Evolutionary conservation across 2,113 vertebrate genomes (phyloP), one percentile per base, ranked within the genome.

Genomic region (Odontophorus gujanensis): DNA sequence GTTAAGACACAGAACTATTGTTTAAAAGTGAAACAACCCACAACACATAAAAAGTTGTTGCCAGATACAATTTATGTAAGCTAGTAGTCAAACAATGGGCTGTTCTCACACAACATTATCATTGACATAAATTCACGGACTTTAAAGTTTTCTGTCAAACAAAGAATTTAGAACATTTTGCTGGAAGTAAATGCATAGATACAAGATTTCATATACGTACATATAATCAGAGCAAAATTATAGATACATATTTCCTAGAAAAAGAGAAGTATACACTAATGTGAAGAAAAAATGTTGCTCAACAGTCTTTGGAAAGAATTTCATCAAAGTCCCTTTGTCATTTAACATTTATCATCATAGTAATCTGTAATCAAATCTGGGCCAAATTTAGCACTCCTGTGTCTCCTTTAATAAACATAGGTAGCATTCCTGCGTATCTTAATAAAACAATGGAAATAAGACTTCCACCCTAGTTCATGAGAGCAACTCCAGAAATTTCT

Each of bases 91-190:
- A 93, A 90, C 24, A 92, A 76, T 12, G 12, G 47, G 40, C 28
- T 65, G 43, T 92, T 81, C 86, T 78, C 48, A 76, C 63, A 65
- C 32, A 73, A 92, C 80, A 87, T 94, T 87, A 94, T 76, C 21
- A 66, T 36, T 85, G 32, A 61, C 28, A 57, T 42, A 43, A 59
- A 89, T 68, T 57, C 40, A 24, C n/a, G 50, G 17, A 36, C 11
- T 90, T 94, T 62, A 84, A 96, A 95, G 59, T 66, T 82, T 88
- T 58, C 68, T 89, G 25, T 87, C 59, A 93, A 73, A 45, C 34
- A 89, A 72, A 81, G 30, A 34, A 85, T 95, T 96, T 94, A 88
- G 96, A 92, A 87, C 58, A 36, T 57, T 86, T 92, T 91, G 38
- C 81, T 89, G 14, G 19, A 92, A 81, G 7, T 72, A 57, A 21